phyloP scores from a whole-genome alignment of 2,797 vertebrate genomes.

The Thamnophis elegans region DNA sequence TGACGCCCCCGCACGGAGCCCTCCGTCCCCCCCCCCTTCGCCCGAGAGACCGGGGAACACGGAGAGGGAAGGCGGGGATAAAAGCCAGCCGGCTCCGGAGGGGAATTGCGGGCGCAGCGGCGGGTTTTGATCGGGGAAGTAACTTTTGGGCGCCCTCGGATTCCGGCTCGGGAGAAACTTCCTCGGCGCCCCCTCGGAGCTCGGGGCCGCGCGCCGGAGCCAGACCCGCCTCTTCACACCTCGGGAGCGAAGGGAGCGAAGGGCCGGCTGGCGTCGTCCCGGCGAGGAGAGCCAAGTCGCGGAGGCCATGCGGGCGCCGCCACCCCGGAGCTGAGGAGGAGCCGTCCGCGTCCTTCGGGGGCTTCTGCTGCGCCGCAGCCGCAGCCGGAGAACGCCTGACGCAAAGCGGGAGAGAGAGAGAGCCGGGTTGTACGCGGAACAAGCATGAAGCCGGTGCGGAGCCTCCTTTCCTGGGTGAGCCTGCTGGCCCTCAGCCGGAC shows the following conservation, averaged over 20 bases:
- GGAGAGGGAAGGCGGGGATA: not conserved
- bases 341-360: not conserved
- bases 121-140: not conserved
- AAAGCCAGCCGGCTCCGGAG: not conserved
- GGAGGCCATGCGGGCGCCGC: slow-evolving; percentile 65
- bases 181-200: not conserved
- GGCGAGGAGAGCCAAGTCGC: slow-evolving; percentile 51
- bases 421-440: not conserved
- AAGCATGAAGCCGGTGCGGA: slow-evolving; percentile 60
- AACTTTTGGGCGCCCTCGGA: slow-evolving; percentile 8
- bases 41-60: not conserved
- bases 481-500: slow-evolving; percentile 58
- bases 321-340: not conserved
- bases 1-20: not conserved
- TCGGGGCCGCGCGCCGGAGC: not conserved
- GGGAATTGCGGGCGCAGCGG: not conserved
- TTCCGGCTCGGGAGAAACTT: not conserved
- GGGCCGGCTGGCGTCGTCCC: not conserved
- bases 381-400: not conserved
- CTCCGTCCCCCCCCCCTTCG: not conserved
- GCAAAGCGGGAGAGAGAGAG: not conserved
- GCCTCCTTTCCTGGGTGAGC: slow-evolving; percentile 61
- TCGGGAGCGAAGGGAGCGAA: not conserved
- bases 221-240: slow-evolving; percentile 24
- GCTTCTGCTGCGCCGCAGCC: not conserved